Percentiles rank a stretch among this genome's conserved stretches.
These are phyloP conservation scores for Flabesymbios commensalis DNA, from an alignment of 2,888 invertebrate species.

Conservation along the genomic window DNA sequence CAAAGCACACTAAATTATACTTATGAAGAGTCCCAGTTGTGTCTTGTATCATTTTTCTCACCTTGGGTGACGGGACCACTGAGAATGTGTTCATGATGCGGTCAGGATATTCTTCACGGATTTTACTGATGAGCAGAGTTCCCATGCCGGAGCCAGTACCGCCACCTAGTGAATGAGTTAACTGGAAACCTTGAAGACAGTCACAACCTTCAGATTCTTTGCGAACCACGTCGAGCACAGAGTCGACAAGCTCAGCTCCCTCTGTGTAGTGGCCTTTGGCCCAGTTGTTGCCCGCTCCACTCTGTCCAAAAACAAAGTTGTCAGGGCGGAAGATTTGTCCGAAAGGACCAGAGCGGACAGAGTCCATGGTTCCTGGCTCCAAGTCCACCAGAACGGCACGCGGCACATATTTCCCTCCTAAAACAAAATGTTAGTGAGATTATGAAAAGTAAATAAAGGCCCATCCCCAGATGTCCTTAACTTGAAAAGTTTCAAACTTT, in stretches of 20 bases:
- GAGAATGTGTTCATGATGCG: conserved; percentile 98
- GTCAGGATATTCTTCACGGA: conserved; percentile 96
- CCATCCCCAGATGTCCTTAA: too few relatives aligned
- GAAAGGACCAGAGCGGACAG: conserved; percentile 89
- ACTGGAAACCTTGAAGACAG: conserved; percentile 72
- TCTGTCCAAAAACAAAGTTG: conserved; percentile 81
- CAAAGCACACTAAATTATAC: too few relatives aligned
- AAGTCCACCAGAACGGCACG: conserved; percentile 90
- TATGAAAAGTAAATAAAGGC: too few relatives aligned
- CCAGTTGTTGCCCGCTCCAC: conserved; percentile 82
- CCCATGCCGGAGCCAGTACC: conserved; percentile 88
- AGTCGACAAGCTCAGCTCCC: conserved; percentile 58
- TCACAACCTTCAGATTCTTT: conserved; percentile 58
- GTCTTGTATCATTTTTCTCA: too few relatives aligned
- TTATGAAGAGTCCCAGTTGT: too few relatives aligned
- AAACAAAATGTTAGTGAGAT: too few relatives aligned
- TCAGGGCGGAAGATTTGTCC: conserved; percentile 94
- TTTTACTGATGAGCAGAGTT: conserved; percentile 89
- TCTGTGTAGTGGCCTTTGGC: conserved; percentile 75
- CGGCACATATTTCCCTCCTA: conserved; percentile 93
- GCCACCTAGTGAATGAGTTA: conserved; percentile 74
- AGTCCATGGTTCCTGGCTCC: conserved; percentile 97
- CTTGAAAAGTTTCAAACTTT: too few relatives aligned
- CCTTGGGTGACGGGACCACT: conserved; percentile 83
- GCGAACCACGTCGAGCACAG: conserved; percentile 56